phyloP scores from a whole-genome alignment of 2,888 invertebrate genomes.

The Boloria euphrosyne region DNA sequence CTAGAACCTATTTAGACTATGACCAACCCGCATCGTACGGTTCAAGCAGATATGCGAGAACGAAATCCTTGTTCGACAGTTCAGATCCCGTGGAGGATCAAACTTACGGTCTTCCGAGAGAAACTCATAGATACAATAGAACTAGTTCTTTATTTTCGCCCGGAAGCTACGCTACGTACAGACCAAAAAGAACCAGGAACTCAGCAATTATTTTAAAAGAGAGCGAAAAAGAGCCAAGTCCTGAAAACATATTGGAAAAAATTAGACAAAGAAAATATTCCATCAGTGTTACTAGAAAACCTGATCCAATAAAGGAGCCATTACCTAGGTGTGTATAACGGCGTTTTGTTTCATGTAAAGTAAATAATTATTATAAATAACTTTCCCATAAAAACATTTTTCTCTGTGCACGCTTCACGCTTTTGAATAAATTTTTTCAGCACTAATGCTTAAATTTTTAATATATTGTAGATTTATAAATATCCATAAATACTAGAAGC shows the following conservation, averaged over 20 bases:
- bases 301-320: slow-evolving; percentile 69
- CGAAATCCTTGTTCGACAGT: slow-evolving; percentile 73
- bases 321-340: slow-evolving; percentile 77
- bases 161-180: slow-evolving; percentile 77
- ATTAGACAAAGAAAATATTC: slow-evolving; percentile 78
- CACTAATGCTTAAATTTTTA: slow-evolving; percentile 76
- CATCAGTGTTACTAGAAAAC: slow-evolving; percentile 76
- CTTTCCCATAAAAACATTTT: slow-evolving; percentile 70
- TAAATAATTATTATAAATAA: slow-evolving; percentile 77
- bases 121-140: slow-evolving; percentile 71
- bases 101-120: slow-evolving; percentile 58
- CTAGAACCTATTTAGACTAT: slow-evolving; percentile 69
- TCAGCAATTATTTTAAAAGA: slow-evolving; percentile 78
- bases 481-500: slow-evolving; percentile 36
- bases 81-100: slow-evolving; percentile 64
- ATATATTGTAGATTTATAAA: slow-evolving; percentile 56
- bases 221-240: slow-evolving; percentile 76
- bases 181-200: slow-evolving; percentile 75
- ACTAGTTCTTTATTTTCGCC: slow-evolving; percentile 77
- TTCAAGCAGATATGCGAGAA: slow-evolving; percentile 69
- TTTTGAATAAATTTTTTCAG: slow-evolving; percentile 71
- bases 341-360: slow-evolving; percentile 50
- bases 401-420: slow-evolving; percentile 80
- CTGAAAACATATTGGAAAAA: slow-evolving; percentile 78
- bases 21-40: slow-evolving; percentile 69